Evolutionary conservation across 2,888 invertebrate species (phyloP).

Genomic region (Ditula angustiorana): DNA sequence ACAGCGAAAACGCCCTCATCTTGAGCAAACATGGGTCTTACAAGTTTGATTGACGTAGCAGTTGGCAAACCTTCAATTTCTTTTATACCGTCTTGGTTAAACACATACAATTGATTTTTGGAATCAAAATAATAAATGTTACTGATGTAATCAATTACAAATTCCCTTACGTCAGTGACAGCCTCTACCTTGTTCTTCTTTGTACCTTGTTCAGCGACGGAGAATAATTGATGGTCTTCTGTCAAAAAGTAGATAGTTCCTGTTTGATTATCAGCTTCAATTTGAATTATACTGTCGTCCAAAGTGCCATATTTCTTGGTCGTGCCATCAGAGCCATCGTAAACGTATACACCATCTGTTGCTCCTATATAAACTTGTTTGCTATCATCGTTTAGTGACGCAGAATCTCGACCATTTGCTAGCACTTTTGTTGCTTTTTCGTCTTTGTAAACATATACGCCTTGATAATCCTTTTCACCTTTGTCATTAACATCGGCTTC

Average conservation of each 20-base stretch:
- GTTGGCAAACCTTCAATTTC: slow-evolving; percentile 17
- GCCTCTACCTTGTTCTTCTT: slow-evolving; percentile 9
- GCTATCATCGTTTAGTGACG: slow-evolving; percentile 19
- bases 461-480: slow-evolving; percentile 9
- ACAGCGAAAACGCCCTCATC: slow-evolving; percentile 10
- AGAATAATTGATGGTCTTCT: slow-evolving; percentile 14
- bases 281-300: slow-evolving; percentile 18
- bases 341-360: slow-evolving; percentile 24
- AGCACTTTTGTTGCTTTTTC: slow-evolving; percentile 14
- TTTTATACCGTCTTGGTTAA: slow-evolving; percentile 2
- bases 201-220: slow-evolving; percentile 2
- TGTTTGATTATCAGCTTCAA: slow-evolving; percentile 31
- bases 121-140: slow-evolving; percentile 20
- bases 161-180: slow-evolving; percentile 8
- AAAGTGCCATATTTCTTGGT: slow-evolving; percentile 22
- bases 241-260: slow-evolving; percentile 9
- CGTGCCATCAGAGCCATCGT: slow-evolving; percentile 1
- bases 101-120: slow-evolving; percentile 5
- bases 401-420: slow-evolving; percentile 17
- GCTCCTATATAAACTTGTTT: slow-evolving; percentile 30
- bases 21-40: slow-evolving; percentile 23
- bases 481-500: slow-evolving; percentile 29
- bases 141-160: slow-evolving; percentile 18
- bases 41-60: slow-evolving; percentile 6
- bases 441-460: slow-evolving; percentile 5